Evolutionary conservation across 2,797 vertebrate species (phyloP).

Genomic region (Trachurus trachurus): DNA sequence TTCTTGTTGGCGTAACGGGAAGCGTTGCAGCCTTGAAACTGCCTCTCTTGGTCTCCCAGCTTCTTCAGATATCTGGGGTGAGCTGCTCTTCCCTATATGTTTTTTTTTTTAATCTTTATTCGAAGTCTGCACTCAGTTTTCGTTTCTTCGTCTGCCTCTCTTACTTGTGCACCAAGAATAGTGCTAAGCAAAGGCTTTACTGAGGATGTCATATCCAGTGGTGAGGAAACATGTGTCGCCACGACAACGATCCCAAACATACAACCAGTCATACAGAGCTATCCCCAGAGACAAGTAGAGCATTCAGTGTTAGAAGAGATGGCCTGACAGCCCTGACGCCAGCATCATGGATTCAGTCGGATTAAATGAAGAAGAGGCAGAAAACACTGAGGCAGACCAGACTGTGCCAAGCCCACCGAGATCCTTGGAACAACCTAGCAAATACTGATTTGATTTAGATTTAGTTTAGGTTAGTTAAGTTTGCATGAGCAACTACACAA

Average conservation of each 20-base stretch:
- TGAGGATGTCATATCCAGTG: too few species aligned
- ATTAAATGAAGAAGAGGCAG: not conserved
- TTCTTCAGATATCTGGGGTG: constrained; percentile 90
- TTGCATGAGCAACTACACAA: too few species aligned
- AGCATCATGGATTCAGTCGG: not conserved
- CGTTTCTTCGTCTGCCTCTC: not conserved
- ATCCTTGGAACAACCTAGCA: not conserved
- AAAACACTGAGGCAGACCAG: not conserved
- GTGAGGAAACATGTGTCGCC: too few species aligned
- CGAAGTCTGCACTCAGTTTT: not conserved
- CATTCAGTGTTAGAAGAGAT: too few species aligned
- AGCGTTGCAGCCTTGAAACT: constrained; percentile 95
- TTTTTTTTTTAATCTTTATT: not conserved
- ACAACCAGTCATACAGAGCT: not conserved
- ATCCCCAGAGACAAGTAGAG: too few species aligned
- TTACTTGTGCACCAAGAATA: not conserved
- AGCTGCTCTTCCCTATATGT: constrained; percentile 75
- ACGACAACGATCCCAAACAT: not conserved
- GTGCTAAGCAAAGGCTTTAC: not conserved
- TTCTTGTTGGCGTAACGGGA: constrained; percentile 94
- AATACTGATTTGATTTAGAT: not conserved
- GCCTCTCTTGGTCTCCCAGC: constrained; percentile 86
- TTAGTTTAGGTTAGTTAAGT: too few species aligned
- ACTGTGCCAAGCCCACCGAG: not conserved
- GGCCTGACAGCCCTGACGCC: not conserved